Evolutionary conservation across 1,140 invertebrate genomes (phyloP), one percentile per base, ranked within the genome.

Genomic region (Cydia strobilella): DNA sequence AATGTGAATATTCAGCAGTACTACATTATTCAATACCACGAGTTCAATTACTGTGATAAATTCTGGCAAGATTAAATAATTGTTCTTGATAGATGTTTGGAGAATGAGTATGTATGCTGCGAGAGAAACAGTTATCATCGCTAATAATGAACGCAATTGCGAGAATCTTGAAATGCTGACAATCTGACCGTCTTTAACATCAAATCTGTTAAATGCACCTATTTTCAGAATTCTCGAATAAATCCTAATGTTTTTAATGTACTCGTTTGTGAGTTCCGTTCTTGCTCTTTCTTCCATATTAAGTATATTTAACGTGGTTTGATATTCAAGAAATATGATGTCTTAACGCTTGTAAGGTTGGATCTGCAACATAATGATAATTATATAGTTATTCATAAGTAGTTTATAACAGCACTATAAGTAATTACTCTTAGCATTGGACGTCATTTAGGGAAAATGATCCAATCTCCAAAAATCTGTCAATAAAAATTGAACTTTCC

Each of bases 121-220:
- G 13, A 72, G 1, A 72, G 18, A 15, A 15, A 59, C n/a, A 13
- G 39, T 25, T 15, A 62, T 10, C 20, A 75, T 59, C 13, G 59
- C 25, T 13, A 75, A 42, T 6, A 72, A 15, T 9, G 54, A 59
- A 45, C 48, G 69, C 3, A 76, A 13, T 6, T 27, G 35, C 1
- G 71, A 72, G 20, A 18, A 18, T 12, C 63, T 23, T 10, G 75
- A 48, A 48, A 75, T 76, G 15, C 76, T 27, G 18, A 79, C 72
- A 2, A 86, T 76, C 71, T 42, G 35, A 7, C 74, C 76, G 25
- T 84, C 75, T 71, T 79, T 79, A 7, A 80, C 78, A n/a, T 78
- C 74, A 75, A 83, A 86, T 74, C 84, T 77, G 15, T 80, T 75
- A 69, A 80, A 84, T n/a, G 81, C 84, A 23, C 75, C 63, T 0